Conservation (phyloP, 2,113 vertebrate species). For the Antechinus stuartii region DNA sequence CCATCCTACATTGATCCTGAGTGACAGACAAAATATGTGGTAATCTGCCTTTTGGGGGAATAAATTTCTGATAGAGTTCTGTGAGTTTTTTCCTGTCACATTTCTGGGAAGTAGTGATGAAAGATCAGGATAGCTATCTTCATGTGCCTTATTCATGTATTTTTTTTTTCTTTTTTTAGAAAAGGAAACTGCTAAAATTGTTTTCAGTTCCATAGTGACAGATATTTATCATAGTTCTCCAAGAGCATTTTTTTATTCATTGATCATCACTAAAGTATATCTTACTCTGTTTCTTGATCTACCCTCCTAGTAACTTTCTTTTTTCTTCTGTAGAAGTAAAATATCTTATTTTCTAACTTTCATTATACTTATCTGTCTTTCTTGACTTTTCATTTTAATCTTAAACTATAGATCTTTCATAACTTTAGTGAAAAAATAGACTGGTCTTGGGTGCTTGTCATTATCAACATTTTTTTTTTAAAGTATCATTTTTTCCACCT, state of each 20-base stretch:
- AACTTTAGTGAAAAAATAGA: not conserved
- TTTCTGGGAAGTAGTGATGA: not conserved
- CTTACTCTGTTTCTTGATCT: not conserved
- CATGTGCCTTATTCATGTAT: not conserved
- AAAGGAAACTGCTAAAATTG: not conserved
- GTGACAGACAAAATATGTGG: not conserved
- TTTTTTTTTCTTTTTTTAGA: not conserved
- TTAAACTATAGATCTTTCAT: not conserved
- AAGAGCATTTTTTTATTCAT: not conserved
- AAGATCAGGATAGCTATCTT: not conserved
- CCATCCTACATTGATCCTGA: not conserved
- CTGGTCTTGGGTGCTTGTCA: not conserved
- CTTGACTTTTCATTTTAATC: not conserved
- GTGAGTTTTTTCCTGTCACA: not conserved
- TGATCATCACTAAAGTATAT: conserved; percentile 5
- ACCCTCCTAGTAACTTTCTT: not conserved
- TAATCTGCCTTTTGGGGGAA: not conserved
- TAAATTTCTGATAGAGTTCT: not conserved
- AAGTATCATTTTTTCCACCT: not conserved
- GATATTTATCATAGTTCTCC: not conserved
- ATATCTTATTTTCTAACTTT: not conserved
- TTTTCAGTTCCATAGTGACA: not conserved
- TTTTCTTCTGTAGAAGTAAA: conserved; percentile 1
- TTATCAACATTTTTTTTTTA: not conserved
- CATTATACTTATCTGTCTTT: not conserved